Evolutionary conservation across 2,888 invertebrate species (phyloP), one percentile per base, ranked within the genome.

Genomic region (Temnothorax unifasciatus): DNA sequence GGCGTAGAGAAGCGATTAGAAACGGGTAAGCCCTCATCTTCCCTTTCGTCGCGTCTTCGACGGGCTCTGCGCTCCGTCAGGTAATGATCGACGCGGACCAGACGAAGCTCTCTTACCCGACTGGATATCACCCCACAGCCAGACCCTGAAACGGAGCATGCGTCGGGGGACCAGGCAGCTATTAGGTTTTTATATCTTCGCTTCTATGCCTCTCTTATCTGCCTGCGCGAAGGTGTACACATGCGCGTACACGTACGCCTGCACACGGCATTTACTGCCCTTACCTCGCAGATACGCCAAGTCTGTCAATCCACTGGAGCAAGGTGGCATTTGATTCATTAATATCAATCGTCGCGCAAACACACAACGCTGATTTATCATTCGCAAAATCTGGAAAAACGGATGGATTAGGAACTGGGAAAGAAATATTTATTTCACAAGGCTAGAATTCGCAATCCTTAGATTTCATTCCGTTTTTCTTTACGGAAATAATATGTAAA

Each of bases 31-130:
- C 69, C 77, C n/a, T 57, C 64, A 68, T 69, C 83, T 41, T 76
- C 29, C 47, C n/a, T 52, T 44, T 11, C 47, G 34, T 38, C 63
- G 41, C 52, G 50, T 47, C 63, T 41, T 77, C n/a, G 41, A 63
- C 69, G 83, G 71, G 44, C 68, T 68, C 66, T 79, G 74, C 74
- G 75, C 91, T 91, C 87, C 90, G 87, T 91, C 91, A 89, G 90
- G 93, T 93, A 94, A 94, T 92, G 94, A 93, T 93, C 93, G 94
- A 90, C 87, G 82, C 83, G 73, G 75, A 69, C 41, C 90, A 89
- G 86, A 85, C 88, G 86, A 88, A 90, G 91, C 91, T 89, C 89
- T 90, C 89, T 89, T 90, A 88, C 90, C 86, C 88, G 86, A 87
- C 89, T 87, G 89, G 82, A 89, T 90, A 90, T 93, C 87, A 91